Evolutionary conservation across 1,140 invertebrate genomes (phyloP), one percentile per base, ranked within the genome.

Genomic region (Drosophila simulans): DNA sequence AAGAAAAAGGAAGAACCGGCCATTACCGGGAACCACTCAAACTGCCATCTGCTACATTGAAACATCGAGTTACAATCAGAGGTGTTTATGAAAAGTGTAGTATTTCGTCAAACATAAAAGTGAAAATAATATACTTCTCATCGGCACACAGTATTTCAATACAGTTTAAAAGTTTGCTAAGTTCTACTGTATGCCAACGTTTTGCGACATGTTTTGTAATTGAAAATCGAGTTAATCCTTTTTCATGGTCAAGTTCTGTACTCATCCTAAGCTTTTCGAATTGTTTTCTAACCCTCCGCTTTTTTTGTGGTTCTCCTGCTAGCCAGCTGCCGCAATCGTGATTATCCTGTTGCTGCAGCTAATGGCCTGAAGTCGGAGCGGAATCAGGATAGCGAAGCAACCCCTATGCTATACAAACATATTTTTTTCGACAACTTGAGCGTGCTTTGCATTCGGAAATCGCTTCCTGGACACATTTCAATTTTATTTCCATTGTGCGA

Each of bases 301-400:
- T 17, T 37, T 39, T 20, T 17, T 17, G 31, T 25, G 13, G 11
- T 37, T 3, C 31, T 40, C 25, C 37, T 8, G 31, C 27, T 4
- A 37, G 37, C 59, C 72, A 66, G 72, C 71, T 75, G 59, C 39
- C 39, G 70, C 25, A 59, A 48, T 52, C 49, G 43, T 48, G 80
- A 88, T 88, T 81, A 78, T 86, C 82, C 83, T 86, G 82, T 86
- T 86, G 81, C 78, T 85, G 81, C 49, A 75, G 59, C 20, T 75
- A 70, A 71, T 68, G 56, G 42, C 55, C 76, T 34, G 45, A 56
- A 55, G 35, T 25, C 17, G 17, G 17, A 42, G 25, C 65, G 25
- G 37, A 42, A 59, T 34, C 59, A 71, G 68, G 53, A 56, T 45
- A 40, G 22, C 42, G 49, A 56, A 46, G 20, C 65, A 49, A 70